These are phyloP conservation scores for Sebastes hopkinsi DNA, from an alignment of 2,797 vertebrate genomes.

Conservation along the genomic window DNA sequence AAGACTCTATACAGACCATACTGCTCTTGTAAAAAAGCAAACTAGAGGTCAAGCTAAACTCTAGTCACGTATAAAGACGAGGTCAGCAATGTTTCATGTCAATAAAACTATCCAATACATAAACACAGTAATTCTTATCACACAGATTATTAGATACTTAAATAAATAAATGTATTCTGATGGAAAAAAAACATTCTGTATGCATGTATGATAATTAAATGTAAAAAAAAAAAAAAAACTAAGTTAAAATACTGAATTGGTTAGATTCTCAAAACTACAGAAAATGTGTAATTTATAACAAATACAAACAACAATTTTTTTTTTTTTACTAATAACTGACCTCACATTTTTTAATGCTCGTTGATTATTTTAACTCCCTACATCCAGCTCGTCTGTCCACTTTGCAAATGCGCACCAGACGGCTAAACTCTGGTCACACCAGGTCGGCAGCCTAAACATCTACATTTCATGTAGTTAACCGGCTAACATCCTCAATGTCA, in stretches of 20 bases:
- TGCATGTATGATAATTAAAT: neutral
- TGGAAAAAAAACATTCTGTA: neutral
- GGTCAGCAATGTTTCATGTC: neutral
- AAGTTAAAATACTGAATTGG: neutral
- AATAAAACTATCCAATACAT: neutral
- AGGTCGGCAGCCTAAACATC: conserved; percentile 30
- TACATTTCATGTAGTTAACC: conserved; percentile 55
- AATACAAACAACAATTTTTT: neutral
- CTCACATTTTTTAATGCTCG: neutral
- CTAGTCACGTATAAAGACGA: neutral
- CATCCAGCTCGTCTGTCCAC: neutral
- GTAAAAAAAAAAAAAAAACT: too few species aligned
- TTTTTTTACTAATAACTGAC: neutral
- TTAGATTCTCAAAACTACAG: neutral
- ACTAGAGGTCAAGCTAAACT: neutral
- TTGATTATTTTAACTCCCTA: neutral
- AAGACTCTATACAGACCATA: neutral
- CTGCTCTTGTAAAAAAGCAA: conserved; percentile 30
- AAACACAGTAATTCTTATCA: neutral
- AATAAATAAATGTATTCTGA: neutral
- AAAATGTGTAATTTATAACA: neutral
- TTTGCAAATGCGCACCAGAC: neutral
- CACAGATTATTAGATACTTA: neutral
- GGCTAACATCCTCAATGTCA: conserved; percentile 43
- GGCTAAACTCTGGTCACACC: neutral